phyloP scores from a whole-genome alignment of 2,797 vertebrate genomes.

The Loris lydekkerianus region DNA sequence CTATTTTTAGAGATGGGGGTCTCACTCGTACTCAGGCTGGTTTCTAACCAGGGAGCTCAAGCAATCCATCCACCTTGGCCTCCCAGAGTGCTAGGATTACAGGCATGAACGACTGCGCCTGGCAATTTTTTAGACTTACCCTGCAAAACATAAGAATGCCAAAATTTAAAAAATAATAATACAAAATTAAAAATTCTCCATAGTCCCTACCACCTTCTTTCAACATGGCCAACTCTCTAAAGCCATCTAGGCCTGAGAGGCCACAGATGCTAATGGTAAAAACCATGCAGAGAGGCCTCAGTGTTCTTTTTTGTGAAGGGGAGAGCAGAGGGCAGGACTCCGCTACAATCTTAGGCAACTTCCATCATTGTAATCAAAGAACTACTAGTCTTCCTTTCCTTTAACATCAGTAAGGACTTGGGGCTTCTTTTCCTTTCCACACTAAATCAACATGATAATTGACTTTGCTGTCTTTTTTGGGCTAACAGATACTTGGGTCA shows the following conservation, averaged over 20 bases:
- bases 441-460: conserved; percentile 26
- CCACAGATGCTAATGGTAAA: neutral
- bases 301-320: neutral
- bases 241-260: neutral
- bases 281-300: neutral
- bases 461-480: conserved; percentile 18
- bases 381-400: neutral
- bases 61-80: no score
- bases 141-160: conserved; percentile 13
- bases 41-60: no score
- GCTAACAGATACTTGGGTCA: neutral
- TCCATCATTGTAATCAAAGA: neutral
- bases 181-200: neutral
- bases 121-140: neutral
- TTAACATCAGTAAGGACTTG: neutral
- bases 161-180: neutral
- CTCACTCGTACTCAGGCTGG: no score
- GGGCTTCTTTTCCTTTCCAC: neutral
- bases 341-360: neutral
- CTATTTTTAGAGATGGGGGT: no score
- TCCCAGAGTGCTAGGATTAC: no score
- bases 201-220: neutral
- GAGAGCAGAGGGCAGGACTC: neutral
- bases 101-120: no score
- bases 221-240: neutral